Percentiles rank a stretch among this genome's conserved stretches.
phyloP scores from a whole-genome alignment of 2,113 vertebrate species.

The Urocitellus parryii region DNA sequence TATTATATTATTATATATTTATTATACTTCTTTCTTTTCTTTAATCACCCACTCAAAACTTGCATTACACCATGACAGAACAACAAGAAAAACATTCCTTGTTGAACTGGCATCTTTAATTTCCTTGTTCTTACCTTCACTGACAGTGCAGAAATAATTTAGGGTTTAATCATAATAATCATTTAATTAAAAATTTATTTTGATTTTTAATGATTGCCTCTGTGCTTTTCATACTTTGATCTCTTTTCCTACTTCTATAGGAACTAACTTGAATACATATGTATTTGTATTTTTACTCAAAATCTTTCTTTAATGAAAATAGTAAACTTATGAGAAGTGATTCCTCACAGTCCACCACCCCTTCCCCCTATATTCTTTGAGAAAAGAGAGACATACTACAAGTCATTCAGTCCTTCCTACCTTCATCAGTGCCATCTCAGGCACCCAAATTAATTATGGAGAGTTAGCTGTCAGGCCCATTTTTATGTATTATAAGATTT shows the following conservation, averaged over 20 bases:
- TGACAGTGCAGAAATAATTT: neutral
- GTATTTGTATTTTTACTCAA: neutral
- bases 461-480: neutral
- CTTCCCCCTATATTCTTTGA: neutral
- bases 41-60: neutral
- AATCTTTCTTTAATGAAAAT: neutral
- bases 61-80: neutral
- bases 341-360: neutral
- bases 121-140: neutral
- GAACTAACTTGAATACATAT: neutral
- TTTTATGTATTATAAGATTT: neutral
- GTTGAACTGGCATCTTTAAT: neutral
- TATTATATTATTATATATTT: neutral
- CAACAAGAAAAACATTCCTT: neutral
- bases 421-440: neutral
- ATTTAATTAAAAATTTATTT: conserved; percentile 14
- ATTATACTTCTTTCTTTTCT: neutral
- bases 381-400: neutral
- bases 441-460: neutral
- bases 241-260: neutral
- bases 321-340: neutral
- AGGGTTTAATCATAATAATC: neutral
- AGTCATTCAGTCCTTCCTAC: neutral
- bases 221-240: neutral
- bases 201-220: neutral